A percentile compares a stretch with the other conserved stretches of the same genome.
phyloP scores from a whole-genome alignment of 2,113 vertebrate species.

The Hiodon tergisus region DNA sequence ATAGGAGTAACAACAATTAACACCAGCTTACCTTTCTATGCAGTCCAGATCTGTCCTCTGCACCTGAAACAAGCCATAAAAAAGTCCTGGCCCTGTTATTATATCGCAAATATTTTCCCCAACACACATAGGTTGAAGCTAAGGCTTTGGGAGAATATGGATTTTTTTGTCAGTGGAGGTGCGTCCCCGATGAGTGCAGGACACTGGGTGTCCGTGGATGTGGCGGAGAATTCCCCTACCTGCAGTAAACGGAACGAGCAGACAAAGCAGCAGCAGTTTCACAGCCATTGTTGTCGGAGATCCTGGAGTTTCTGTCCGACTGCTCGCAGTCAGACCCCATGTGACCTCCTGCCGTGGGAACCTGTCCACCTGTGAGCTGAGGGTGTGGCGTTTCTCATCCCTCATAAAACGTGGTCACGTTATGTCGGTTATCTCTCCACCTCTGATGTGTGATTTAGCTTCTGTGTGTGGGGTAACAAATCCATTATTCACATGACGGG shows the following conservation, averaged over 20 bases:
- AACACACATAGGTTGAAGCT: neutral
- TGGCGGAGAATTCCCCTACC: neutral
- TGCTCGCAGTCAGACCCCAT: too few species aligned
- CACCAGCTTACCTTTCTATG: conserved; percentile 40
- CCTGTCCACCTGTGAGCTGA: neutral
- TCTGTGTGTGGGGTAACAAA: too few species aligned
- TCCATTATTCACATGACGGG: too few species aligned
- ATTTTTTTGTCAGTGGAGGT: neutral
- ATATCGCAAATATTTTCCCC: neutral
- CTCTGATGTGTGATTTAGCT: neutral
- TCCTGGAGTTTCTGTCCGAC: too few species aligned
- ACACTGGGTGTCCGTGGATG: neutral
- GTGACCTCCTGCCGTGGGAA: neutral
- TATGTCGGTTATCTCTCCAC: neutral
- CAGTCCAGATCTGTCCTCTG: conserved; percentile 8
- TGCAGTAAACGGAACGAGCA: neutral
- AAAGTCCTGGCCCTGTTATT: neutral
- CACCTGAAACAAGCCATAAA: conserved; percentile 35
- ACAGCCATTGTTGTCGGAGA: neutral
- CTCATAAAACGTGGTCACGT: neutral
- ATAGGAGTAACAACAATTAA: neutral
- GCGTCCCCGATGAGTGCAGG: neutral
- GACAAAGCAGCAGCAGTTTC: conserved; percentile 8
- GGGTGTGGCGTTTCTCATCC: neutral
- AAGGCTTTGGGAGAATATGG: neutral